Percentiles rank a stretch among this genome's conserved stretches.
Conservation (phyloP, 2,797 vertebrate genomes). For the Pipistrellus pygmaeus region DNA sequence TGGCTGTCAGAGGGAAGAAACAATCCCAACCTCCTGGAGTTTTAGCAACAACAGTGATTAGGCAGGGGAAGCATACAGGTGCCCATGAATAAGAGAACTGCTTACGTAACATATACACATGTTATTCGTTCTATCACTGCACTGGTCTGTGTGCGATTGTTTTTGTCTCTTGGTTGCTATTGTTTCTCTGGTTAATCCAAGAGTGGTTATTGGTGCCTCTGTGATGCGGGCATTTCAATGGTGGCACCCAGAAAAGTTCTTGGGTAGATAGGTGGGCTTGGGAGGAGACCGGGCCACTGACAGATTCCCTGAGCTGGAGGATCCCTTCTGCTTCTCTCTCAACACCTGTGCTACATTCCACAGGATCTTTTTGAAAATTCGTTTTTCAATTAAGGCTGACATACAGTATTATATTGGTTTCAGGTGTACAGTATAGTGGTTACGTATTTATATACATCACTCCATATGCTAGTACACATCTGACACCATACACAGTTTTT, state of each 20-base stretch:
- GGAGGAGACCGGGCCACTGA: neutral
- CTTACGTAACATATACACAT: neutral
- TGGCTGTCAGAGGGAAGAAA: neutral
- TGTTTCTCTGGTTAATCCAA: neutral
- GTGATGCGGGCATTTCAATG: neutral
- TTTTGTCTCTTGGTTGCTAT: neutral
- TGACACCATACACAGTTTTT: neutral
- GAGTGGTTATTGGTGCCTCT: neutral
- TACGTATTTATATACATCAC: neutral
- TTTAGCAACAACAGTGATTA: neutral
- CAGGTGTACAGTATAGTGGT: neutral
- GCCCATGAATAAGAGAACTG: neutral
- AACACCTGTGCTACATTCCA: neutral
- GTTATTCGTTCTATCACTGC: neutral
- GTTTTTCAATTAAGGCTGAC: neutral
- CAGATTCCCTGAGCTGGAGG: neutral
- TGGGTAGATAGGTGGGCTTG: neutral
- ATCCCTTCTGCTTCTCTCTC: neutral
- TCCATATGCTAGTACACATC: neutral
- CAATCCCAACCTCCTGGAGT: neutral
- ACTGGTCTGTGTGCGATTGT: neutral
- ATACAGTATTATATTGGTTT: neutral
- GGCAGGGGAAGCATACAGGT: neutral
- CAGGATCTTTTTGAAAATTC: neutral
- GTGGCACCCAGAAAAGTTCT: neutral